Percentiles rank a stretch among this genome's conserved stretches.
Evolutionary conservation across 2,113 vertebrate species (phyloP).

Genomic region (Xenopus borealis): DNA sequence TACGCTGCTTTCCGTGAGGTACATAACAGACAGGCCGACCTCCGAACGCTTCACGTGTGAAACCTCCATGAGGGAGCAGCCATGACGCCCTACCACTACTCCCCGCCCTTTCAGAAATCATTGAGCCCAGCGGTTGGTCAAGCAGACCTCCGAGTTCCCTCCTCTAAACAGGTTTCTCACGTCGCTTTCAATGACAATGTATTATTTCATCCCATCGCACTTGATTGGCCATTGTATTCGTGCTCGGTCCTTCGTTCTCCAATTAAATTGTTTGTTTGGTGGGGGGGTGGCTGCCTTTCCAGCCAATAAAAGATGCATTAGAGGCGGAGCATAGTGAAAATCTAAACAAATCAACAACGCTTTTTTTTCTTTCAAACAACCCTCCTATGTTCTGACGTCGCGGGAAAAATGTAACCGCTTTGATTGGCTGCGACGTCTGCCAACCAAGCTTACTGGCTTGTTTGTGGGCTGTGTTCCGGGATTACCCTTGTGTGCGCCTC

Average conservation of each 20-base stretch:
- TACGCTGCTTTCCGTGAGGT: not conserved
- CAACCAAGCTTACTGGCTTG: constrained; percentile 49
- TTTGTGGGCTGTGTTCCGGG: not conserved
- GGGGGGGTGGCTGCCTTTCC: constrained; percentile 17
- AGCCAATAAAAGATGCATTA: not conserved
- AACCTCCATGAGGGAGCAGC: constrained; percentile 27
- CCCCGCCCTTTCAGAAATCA: not conserved
- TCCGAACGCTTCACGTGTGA: constrained; percentile 33
- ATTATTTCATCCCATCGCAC: not conserved
- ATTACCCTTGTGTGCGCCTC: no score
- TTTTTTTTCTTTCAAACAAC: no score
- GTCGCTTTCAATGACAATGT: not conserved
- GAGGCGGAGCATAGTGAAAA: constrained; percentile 3
- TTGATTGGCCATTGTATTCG: not conserved
- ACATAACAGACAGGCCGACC: constrained; percentile 31
- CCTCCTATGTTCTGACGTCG: no score
- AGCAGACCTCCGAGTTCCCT: not conserved
- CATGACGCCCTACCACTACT: not conserved
- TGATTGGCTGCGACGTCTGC: constrained; percentile 54
- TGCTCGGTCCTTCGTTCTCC: not conserved
- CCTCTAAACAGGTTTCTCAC: not conserved
- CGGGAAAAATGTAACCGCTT: no score
- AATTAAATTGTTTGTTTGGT: constrained; percentile 25
- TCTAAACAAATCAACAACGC: no score
- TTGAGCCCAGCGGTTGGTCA: not conserved